A percentile compares a stretch with the other conserved stretches of the same genome.
phyloP scores from a whole-genome alignment of 2,797 vertebrate species.

The Premnoplex brunnescens region DNA sequence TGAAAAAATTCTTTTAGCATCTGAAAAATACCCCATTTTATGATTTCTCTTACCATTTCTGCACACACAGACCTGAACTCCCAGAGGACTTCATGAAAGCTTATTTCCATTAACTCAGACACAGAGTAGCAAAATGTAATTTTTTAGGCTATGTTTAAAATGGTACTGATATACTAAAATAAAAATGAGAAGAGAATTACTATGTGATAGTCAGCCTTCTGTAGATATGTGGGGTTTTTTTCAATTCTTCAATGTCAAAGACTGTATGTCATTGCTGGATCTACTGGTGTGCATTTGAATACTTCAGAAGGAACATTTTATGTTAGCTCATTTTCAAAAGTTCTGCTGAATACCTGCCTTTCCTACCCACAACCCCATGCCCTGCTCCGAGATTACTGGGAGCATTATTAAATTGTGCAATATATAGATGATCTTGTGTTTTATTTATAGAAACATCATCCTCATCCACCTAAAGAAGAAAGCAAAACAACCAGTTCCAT shows the following conservation, averaged over 20 bases:
- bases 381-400: background rate
- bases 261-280: background rate
- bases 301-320: background rate
- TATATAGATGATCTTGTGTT: background rate
- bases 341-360: background rate
- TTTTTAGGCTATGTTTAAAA: background rate
- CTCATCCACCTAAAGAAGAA: background rate
- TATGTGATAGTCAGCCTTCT: background rate
- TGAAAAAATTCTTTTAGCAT: background rate
- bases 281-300: background rate
- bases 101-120: background rate
- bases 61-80: background rate
- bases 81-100: background rate
- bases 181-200: background rate
- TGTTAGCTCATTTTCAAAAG: background rate
- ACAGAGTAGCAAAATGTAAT: background rate
- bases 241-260: background rate
- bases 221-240: background rate
- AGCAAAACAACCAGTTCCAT: background rate
- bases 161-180: background rate
- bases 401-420: background rate
- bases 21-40: background rate
- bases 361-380: rapidly evolving
- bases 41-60: background rate
- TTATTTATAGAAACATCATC: background rate